Conservation (phyloP, 1,140 invertebrate species). For the Wiebesia pumilae region DNA sequence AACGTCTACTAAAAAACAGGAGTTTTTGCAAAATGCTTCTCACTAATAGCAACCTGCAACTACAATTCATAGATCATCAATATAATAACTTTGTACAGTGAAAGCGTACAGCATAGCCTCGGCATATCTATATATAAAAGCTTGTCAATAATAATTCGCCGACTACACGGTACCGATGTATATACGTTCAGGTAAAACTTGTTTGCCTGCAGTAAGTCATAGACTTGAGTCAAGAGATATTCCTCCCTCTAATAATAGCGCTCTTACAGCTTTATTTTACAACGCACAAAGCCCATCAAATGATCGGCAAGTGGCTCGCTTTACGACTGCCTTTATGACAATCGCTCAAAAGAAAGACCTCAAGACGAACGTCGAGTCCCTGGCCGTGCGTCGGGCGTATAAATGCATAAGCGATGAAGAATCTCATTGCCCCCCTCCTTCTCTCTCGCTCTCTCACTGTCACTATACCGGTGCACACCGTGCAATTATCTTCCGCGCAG, state of each 20-base stretch:
- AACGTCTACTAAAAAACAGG: background rate
- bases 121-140: slow-evolving; percentile 7
- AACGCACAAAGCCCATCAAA: slow-evolving; percentile 49
- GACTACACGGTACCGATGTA: background rate
- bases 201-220: slow-evolving; percentile 32
- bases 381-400: background rate
- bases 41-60: background rate
- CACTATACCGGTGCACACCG: background rate
- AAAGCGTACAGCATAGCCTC: background rate
- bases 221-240: slow-evolving; percentile 9
- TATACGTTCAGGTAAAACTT: slow-evolving; percentile 27
- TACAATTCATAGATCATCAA: slow-evolving; percentile 16
- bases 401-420: slow-evolving; percentile 42
- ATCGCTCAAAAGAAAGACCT: slow-evolving; percentile 39
- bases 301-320: slow-evolving; percentile 46
- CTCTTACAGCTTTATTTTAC: slow-evolving; percentile 51
- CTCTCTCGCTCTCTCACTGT: background rate
- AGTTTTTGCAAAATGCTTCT: background rate
- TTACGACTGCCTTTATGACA: slow-evolving; percentile 50
- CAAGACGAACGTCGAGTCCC: background rate
- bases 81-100: slow-evolving; percentile 7
- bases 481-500: slow-evolving; percentile 27
- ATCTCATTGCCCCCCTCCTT: background rate
- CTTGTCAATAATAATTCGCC: slow-evolving; percentile 49
- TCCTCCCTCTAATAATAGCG: slow-evolving; percentile 45